Percentiles rank a stretch among this genome's conserved stretches.
phyloP scores from a whole-genome alignment of 2,113 vertebrate genomes.

The Phalacrocorax brasilianus region DNA sequence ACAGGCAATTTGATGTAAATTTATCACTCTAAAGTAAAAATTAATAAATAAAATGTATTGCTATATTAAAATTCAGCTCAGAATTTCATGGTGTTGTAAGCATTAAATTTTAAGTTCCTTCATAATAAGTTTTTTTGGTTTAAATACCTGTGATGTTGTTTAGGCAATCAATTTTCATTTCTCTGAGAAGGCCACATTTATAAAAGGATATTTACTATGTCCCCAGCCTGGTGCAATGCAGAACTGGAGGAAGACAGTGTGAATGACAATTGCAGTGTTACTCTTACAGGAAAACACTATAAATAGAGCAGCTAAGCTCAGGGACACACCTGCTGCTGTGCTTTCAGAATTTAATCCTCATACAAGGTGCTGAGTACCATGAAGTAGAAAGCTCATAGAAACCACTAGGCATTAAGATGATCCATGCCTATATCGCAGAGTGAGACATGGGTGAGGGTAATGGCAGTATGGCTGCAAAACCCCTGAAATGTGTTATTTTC shows the following conservation, averaged over 20 bases:
- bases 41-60: neutral
- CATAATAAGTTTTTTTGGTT: neutral
- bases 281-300: constrained; percentile 10
- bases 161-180: neutral
- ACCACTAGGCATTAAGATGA: neutral
- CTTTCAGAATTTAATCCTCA: neutral
- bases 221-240: neutral
- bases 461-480: neutral
- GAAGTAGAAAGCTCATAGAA: neutral
- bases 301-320: constrained; percentile 26
- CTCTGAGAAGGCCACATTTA: neutral
- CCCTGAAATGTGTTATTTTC: neutral
- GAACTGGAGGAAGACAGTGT: neutral
- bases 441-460: neutral
- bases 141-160: neutral
- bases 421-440: neutral
- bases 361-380: neutral
- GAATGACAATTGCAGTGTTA: neutral
- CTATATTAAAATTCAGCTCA: neutral
- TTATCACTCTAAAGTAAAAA: neutral
- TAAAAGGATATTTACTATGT: neutral
- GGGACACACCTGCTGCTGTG: neutral
- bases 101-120: neutral
- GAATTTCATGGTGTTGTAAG: neutral
- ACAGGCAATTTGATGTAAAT: neutral